phyloP scores from a whole-genome alignment of 2,113 vertebrate genomes.

The Axis porcinus region DNA sequence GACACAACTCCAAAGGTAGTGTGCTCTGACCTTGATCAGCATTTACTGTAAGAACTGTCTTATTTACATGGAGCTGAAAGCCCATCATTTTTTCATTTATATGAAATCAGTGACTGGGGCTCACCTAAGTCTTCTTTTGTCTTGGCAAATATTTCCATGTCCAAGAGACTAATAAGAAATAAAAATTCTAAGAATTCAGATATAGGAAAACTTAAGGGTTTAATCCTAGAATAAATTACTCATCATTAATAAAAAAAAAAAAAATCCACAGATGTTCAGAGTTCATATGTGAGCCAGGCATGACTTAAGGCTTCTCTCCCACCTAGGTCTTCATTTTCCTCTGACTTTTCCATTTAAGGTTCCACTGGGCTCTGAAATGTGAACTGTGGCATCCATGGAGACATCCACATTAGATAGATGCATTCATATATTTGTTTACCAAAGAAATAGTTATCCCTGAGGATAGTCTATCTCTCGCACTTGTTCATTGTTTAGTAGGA shows the following conservation, averaged over 20 bases:
- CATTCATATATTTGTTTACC: not conserved
- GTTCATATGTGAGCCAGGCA: not conserved
- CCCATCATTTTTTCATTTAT: not conserved
- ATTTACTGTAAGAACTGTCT: not conserved
- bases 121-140: not conserved
- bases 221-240: not conserved
- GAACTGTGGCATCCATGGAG: not conserved
- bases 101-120: not conserved
- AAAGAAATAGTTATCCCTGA: not conserved
- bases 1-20: not conserved
- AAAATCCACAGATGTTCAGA: not conserved
- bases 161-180: not conserved
- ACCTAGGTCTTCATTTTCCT: not conserved
- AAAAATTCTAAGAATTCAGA: not conserved
- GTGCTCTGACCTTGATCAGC: not conserved
- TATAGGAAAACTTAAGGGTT: not conserved
- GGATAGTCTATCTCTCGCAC: not conserved
- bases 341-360: not conserved
- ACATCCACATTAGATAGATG: not conserved
- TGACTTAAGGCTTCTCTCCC: not conserved
- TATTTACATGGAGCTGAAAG: not conserved
- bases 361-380: not conserved
- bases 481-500: not conserved
- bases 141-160: not conserved
- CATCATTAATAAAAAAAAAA: not conserved